Evolutionary conservation across 2,113 vertebrate genomes (phyloP), one percentile per base, ranked within the genome.

Genomic region (Trogon melanurus): DNA sequence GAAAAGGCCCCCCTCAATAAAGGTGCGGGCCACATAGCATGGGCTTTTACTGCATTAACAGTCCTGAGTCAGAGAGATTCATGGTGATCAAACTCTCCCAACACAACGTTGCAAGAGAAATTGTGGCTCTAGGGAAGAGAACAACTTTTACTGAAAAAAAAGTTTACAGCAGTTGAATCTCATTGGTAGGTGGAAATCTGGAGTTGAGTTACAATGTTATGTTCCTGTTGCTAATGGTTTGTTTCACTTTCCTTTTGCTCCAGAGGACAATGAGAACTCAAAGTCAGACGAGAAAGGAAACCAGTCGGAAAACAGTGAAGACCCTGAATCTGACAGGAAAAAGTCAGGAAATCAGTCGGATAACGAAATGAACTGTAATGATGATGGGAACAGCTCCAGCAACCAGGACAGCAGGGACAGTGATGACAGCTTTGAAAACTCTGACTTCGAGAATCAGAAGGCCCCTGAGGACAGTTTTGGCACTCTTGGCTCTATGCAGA

Each of bases 351-450:
- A 97, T 87, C 97, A 98, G 29, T 98, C 99, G 6, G 98, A 99
- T 97, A 98, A 99, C 34, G 99, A 99, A 95, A 98, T 98, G 98
- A 99, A 99, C 95, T 98, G 98, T 79, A 98, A 99, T 72, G 99
- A 99, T 44, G 99, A 99, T 58, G 99, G 98, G 44, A 99, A 99
- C 97, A 99, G 99, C 96, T 99, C 99, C 90, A 99, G 99, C 97
- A 99, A 99, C 97, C 98, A 98, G 2, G 99, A 99, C 97, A 99
- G 99, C 97, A 99, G 99, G 96, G 99, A 99, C 94, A 99, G 99
- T 56, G 99, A 99, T 48, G 99, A 99, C 98, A 99, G 99, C 94
- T 98, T 99, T 95, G 99, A 99, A 91, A 98, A 99, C 60, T 99
- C 99, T 30, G 99, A 99, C 93, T 99, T 98, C 16, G 99, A 99